Evolutionary conservation across 1,140 invertebrate genomes (phyloP).

Genomic region (Zaprionus africanus): DNA sequence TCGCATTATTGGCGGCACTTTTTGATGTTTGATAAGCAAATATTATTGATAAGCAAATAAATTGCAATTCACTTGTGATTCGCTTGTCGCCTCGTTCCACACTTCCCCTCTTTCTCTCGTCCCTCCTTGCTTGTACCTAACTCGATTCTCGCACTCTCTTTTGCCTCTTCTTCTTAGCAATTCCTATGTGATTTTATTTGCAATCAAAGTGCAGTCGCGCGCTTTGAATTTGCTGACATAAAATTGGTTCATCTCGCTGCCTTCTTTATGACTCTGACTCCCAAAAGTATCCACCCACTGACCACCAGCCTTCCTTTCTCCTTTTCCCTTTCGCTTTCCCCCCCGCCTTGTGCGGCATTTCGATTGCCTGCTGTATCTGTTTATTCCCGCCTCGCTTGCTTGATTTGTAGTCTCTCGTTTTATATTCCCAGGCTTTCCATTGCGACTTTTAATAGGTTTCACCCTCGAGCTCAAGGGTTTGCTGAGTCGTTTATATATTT

Average conservation of each 20-base stretch:
- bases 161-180: background rate
- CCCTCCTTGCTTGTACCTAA: background rate
- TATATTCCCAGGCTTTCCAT: background rate
- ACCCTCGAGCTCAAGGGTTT: background rate
- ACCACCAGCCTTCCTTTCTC: background rate
- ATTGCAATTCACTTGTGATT: conserved; percentile 32
- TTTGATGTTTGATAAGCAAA: conserved; percentile 54
- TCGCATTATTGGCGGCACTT: conserved; percentile 36
- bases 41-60: conserved; percentile 46
- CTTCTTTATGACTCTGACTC: conserved; percentile 31
- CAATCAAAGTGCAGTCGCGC: conserved; percentile 57
- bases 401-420: background rate
- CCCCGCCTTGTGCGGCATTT: background rate
- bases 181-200: conserved; percentile 48
- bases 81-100: background rate
- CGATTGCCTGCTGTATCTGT: background rate
- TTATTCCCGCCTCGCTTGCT: background rate
- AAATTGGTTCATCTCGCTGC: conserved; percentile 32
- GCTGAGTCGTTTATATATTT: background rate
- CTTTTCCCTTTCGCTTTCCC: background rate
- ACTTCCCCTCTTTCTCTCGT: background rate
- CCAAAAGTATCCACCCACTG: background rate
- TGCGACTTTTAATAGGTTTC: background rate
- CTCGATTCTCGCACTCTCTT: conserved; percentile 7
- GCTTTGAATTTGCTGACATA: conserved; percentile 33